Percentiles rank a stretch among this genome's conserved stretches.
Evolutionary conservation across 1,140 invertebrate species (phyloP).

Genomic region (Camponotus vicinus): DNA sequence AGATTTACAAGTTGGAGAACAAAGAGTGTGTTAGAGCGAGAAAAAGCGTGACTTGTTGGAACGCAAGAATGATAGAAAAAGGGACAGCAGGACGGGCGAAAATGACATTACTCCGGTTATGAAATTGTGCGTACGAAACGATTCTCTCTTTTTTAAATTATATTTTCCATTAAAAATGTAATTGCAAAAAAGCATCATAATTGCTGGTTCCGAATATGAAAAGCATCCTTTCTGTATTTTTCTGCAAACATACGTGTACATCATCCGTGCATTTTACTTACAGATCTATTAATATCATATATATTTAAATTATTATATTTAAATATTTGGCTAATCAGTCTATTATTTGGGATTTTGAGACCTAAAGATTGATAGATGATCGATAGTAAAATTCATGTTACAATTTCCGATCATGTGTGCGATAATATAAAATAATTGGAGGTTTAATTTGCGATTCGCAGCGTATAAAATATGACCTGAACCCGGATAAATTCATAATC

Average conservation of each 20-base stretch:
- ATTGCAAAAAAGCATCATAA: neutral
- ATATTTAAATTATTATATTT: neutral
- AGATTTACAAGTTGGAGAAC: slow-evolving; percentile 8
- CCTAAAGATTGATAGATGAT: neutral
- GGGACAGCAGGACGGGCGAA: neutral
- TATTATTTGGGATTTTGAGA: neutral
- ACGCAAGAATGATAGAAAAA: neutral
- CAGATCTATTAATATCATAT: neutral
- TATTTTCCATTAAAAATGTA: neutral
- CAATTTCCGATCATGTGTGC: neutral
- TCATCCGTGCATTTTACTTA: neutral
- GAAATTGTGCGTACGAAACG: slow-evolving; percentile 1
- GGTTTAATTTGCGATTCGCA: neutral
- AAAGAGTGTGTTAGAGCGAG: slow-evolving; percentile 16
- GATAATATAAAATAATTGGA: neutral
- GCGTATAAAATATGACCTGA: neutral
- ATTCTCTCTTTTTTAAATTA: neutral
- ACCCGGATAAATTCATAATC: slow-evolving; percentile 5
- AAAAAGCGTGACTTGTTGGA: slow-evolving; percentile 11
- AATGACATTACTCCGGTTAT: slow-evolving; percentile 20
- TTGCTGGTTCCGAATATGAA: neutral
- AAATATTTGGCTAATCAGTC: neutral
- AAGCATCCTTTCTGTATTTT: neutral
- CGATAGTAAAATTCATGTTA: neutral
- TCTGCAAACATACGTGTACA: neutral